Base-by-base conservation (phyloP, 2,888 invertebrate species). In the Stratiomys singularior region DNA sequence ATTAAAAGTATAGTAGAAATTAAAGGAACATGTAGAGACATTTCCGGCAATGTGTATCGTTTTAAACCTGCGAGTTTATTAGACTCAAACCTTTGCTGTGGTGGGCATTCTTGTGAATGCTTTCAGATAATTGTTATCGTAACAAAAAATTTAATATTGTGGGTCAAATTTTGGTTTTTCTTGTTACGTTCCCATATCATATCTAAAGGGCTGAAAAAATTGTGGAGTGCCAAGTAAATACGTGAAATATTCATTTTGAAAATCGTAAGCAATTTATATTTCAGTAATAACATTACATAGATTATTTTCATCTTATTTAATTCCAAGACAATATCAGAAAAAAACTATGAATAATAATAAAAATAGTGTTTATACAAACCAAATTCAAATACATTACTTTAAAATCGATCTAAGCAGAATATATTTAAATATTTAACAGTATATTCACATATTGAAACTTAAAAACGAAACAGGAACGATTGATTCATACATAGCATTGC, bases 181-280 rank as follows among this genome's bases (percentile, higher is more conserved):
- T n/a, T n/a, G n/a, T n/a, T n/a, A n/a, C n/a, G n/a, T n/a, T n/a
- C n/a, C n/a, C n/a, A n/a, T n/a, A n/a, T n/a, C n/a, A n/a, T n/a
- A n/a, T n/a, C n/a, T n/a, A n/a, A n/a, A n/a, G n/a, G n/a, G n/a
- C n/a, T 37, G 9, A 37, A 5, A 37, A 37, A 37, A 9, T 37
- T 37, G 3, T 37, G 5, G 37, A 37, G 9, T 5, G 9, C 5
- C 3, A 52, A 52, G 15, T 15, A 52, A 52, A 52, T 4, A 52
- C 52, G 15, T 25, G 1, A 63, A 11, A 1, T 46, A 47, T 64
- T 64, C 66, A 66, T 37, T 66, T 76, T 60, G 76, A 64, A 76
- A 76, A 76, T 63, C 52, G 63, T 76, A 76, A 64, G 76, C 76
- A 64, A 66, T 76, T 76, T 76, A 76, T 76, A 66, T 76, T 76